phyloP scores from a whole-genome alignment of 2,888 invertebrate genomes.

The Sepiola atlantica region DNA sequence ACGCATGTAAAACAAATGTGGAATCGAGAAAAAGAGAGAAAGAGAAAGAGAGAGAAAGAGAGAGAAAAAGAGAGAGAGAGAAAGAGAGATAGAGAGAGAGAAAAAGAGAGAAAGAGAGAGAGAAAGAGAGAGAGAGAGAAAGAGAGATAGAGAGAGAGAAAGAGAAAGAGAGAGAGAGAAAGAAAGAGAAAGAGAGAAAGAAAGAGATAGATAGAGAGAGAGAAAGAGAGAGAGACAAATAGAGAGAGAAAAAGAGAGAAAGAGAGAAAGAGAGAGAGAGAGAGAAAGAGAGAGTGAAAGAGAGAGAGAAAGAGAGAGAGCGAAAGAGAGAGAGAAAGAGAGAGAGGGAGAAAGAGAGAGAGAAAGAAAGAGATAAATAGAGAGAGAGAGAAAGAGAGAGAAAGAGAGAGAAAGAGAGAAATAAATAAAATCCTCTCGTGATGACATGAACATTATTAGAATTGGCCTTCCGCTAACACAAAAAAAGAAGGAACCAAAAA shows the following conservation, averaged over 20 bases:
- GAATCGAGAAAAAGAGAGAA: background rate
- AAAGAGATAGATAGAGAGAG: background rate
- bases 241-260: background rate
- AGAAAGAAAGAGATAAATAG: background rate
- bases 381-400: background rate
- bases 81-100: background rate
- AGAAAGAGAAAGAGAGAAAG: background rate
- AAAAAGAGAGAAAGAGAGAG: background rate
- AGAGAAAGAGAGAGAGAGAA: background rate
- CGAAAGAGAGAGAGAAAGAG: background rate
- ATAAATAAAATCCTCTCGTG: background rate
- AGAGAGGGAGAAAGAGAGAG: background rate
- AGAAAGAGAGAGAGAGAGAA: background rate
- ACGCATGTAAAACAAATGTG: too few relatives aligned
- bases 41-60: background rate
- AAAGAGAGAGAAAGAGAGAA: background rate
- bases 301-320: background rate
- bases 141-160: background rate
- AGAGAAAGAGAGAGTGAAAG: background rate
- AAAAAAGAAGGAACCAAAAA: background rate
- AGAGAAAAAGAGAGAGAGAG: background rate
- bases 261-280: background rate
- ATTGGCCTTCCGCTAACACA: background rate
- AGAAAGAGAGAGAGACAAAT: too few relatives aligned
- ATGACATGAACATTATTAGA: background rate